These are phyloP conservation scores for Cheumatopsyche charites DNA, from an alignment of 1,140 invertebrate species.

Conservation along the genomic window DNA sequence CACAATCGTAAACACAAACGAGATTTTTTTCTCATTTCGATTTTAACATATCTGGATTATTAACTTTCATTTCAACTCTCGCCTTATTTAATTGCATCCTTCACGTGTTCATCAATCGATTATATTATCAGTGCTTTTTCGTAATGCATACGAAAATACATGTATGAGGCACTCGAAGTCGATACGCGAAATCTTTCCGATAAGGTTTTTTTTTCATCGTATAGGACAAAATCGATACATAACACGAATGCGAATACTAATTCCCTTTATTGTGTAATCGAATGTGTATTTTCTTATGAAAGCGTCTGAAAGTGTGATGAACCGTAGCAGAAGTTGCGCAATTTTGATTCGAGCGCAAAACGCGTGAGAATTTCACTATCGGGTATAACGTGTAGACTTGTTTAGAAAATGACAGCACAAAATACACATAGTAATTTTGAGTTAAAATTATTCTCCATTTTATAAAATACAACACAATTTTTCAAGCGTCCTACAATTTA, in stretches of 20 bases:
- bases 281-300: too few relatives aligned
- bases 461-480: neutral
- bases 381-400: neutral
- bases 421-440: neutral
- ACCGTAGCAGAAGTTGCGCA: conserved; percentile 5
- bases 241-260: too few relatives aligned
- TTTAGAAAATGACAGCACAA: neutral
- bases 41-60: neutral
- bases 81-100: neutral
- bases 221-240: too few relatives aligned
- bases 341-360: neutral
- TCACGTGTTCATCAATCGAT: neutral
- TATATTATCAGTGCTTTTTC: neutral
- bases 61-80: conserved; percentile 25
- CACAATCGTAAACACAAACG: too few relatives aligned
- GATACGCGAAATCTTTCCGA: too few relatives aligned
- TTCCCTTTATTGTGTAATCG: too few relatives aligned
- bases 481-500: neutral
- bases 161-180: too few relatives aligned
- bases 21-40: too few relatives aligned
- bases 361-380: conserved; percentile 1
- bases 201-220: too few relatives aligned
- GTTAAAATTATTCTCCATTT: too few relatives aligned
- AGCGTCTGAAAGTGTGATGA: conserved; percentile 1
- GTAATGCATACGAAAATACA: too few relatives aligned